phyloP scores from a whole-genome alignment of 35 echinoderm and acorn worm genomes.

The Holothuria glaberrima region DNA sequence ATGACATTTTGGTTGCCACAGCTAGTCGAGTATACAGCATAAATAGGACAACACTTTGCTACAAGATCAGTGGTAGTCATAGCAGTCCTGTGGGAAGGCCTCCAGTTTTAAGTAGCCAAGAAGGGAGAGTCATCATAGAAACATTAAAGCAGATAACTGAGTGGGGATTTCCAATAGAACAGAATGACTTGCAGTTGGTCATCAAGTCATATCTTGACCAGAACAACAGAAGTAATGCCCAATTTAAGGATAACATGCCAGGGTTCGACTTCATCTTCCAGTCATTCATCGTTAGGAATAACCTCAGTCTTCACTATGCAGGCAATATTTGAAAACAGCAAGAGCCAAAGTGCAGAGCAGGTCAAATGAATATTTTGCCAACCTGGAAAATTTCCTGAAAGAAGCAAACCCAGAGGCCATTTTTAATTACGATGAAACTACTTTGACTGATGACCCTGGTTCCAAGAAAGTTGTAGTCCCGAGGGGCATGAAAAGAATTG shows the following conservation, averaged over 20 bases:
- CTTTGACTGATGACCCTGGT: slow-evolving; percentile 42
- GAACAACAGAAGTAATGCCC: not conserved
- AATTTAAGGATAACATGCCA: slow-evolving; percentile 25
- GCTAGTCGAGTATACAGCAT: not conserved
- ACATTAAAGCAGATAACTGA: not conserved
- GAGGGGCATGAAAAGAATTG: slow-evolving; percentile 18
- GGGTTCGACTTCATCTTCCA: not conserved
- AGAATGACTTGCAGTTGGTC: not conserved
- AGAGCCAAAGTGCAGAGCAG: not conserved
- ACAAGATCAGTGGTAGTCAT: not conserved
- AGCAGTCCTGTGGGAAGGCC: not conserved
- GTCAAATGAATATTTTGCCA: not conserved
- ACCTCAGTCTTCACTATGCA: not conserved
- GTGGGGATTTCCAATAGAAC: slow-evolving; percentile 2
- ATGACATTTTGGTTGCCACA: not conserved
- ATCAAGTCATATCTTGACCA: slow-evolving; percentile 11
- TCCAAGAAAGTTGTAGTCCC: slow-evolving; percentile 6
- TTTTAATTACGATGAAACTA: slow-evolving; percentile 57
- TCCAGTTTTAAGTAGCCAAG: not conserved
- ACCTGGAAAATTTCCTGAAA: not conserved
- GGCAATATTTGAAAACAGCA: slow-evolving; percentile 12
- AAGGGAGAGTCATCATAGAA: not conserved
- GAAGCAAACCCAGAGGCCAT: not conserved
- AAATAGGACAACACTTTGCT: not conserved
- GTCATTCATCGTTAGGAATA: not conserved